Conservation (phyloP, 2,888 invertebrate species). For the Phlogophora meticulosa region DNA sequence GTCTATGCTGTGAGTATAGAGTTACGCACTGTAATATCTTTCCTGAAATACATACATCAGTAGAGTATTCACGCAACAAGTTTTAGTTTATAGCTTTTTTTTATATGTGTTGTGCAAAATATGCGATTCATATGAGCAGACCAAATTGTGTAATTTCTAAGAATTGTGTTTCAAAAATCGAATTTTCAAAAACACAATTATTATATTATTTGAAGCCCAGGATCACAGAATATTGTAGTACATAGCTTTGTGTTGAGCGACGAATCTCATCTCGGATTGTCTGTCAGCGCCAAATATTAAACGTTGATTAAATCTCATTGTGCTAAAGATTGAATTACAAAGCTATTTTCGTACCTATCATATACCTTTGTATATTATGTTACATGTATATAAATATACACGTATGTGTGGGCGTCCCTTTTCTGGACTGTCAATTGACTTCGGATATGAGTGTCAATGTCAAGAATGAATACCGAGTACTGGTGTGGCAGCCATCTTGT, state of each 20-base stretch:
- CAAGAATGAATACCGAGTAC: too few species aligned
- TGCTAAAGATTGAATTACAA: conserved; percentile 56
- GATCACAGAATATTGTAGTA: conserved; percentile 32
- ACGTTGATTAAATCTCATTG: conserved; percentile 63
- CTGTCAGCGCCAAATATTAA: conserved; percentile 65
- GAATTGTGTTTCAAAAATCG: conserved; percentile 4
- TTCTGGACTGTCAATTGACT: too few species aligned
- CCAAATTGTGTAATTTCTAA: not conserved
- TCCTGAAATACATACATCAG: too few species aligned
- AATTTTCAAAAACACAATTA: conserved; percentile 25
- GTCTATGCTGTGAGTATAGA: too few species aligned
- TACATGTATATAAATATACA: not conserved
- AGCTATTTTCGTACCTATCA: conserved; percentile 20
- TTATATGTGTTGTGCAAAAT: too few species aligned
- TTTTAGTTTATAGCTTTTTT: too few species aligned
- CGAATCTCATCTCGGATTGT: conserved; percentile 37
- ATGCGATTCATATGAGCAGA: not conserved
- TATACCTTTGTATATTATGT: conserved; percentile 1
- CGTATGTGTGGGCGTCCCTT: too few species aligned
- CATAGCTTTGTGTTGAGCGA: conserved; percentile 32
- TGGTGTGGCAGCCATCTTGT: too few species aligned
- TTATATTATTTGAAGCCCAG: conserved; percentile 15
- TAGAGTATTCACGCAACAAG: too few species aligned
- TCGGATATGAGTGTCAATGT: too few species aligned
- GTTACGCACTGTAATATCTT: too few species aligned